phyloP scores from a whole-genome alignment of 2,888 invertebrate species.

The Amblyjoppa proteus region DNA sequence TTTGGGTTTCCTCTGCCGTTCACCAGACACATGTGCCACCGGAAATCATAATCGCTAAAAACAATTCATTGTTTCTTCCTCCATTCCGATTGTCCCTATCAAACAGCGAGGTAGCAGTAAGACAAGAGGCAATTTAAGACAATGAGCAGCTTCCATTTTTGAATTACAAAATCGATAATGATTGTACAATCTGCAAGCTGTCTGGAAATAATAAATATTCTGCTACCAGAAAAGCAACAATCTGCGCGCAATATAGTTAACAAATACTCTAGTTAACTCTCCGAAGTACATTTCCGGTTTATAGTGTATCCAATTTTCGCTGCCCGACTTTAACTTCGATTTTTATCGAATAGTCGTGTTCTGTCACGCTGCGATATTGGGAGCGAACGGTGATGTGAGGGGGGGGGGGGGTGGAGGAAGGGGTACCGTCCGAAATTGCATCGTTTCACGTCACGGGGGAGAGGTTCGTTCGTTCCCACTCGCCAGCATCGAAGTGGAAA shows the following conservation, averaged over 20 bases:
- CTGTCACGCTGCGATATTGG: slow-evolving; percentile 23
- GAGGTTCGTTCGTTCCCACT: slow-evolving; percentile 40
- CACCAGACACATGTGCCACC: too few species aligned
- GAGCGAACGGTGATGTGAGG: background rate
- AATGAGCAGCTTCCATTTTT: background rate
- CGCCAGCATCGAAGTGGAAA: slow-evolving; percentile 67
- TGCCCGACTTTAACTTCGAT: slow-evolving; percentile 44
- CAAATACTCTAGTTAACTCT: slow-evolving; percentile 12
- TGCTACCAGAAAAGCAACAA: background rate
- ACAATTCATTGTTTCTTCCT: too few species aligned
- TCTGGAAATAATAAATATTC: background rate
- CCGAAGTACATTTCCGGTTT: slow-evolving; percentile 1
- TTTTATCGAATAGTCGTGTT: slow-evolving; percentile 51
- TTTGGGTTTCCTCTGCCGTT: too few species aligned
- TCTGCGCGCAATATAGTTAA: background rate
- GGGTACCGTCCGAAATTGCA: slow-evolving; percentile 63
- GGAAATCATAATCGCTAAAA: too few species aligned
- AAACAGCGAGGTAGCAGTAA: too few species aligned
- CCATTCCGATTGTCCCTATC: too few species aligned
- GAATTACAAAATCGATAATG: background rate
- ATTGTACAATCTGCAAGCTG: background rate
- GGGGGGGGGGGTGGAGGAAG: background rate
- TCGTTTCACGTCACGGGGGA: slow-evolving; percentile 48
- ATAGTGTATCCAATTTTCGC: slow-evolving; percentile 34
- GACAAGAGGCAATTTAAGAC: too few species aligned